Base-by-base conservation (phyloP, 2,113 vertebrate species). In the Charina bottae region DNA sequence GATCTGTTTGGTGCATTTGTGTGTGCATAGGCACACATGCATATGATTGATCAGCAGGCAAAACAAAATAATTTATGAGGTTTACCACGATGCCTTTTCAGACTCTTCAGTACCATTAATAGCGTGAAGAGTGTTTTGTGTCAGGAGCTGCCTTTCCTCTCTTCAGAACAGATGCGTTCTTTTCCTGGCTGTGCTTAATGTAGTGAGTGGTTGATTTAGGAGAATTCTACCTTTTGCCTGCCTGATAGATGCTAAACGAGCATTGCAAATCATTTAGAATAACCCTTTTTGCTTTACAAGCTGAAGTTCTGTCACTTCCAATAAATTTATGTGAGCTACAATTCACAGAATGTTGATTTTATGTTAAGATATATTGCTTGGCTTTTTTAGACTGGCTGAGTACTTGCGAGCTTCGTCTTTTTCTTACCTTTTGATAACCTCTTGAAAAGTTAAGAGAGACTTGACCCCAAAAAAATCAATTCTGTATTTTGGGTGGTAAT, bases 251-350 rank as follows among this genome's bases (percentile, higher is more conserved):
- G 58, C 91, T 92, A 92, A 92, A 92, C 72, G 56, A 92, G 87
- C 91, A 92, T 92, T 92, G 87, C 91, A 92, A 92, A 92, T 92
- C 91, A 92, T 89, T 92, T 92, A 92, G 72, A 92, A 92, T 89
- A 92, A 92, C 87, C 91, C n/a, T 84, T 89, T 85, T 62, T 89
- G 87, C 91, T 92, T 92, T 92, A 89, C 72, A 85, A 89, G 91
- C 72, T 55, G 58, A 92, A 53, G 62, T 89, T 62, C 46, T 92
- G 91, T 89, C 87, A 84, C 87, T 85, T 89, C 56, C 72, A 84
- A 89, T 92, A 92, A 89, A 92, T 89, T 92, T 92, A 92, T 89
- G 72, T 89, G 72, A 89, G 58, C 87, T 84, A 92, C 91, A 84
- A 92, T 92, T 92, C 91, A 92, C 91, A 89, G 91, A 24, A 92